A percentile compares a stretch with the other conserved stretches of the same genome.
Evolutionary conservation across 2,113 vertebrate species (phyloP).

Genomic region (Archilochus colubris): DNA sequence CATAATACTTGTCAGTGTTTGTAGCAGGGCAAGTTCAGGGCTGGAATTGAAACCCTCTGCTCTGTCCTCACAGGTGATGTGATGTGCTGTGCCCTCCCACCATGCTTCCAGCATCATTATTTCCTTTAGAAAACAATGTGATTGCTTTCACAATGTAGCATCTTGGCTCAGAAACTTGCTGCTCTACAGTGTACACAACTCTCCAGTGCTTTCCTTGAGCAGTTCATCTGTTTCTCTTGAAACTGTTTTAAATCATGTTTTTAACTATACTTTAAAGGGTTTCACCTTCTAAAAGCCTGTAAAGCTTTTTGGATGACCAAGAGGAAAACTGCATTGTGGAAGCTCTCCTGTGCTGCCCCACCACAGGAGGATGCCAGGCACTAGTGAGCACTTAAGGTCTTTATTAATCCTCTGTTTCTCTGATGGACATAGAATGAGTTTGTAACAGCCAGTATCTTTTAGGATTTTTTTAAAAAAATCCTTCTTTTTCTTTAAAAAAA

Average conservation of each 20-base stretch:
- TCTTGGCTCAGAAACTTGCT: not conserved
- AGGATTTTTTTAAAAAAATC: not conserved
- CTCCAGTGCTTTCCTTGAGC: not conserved
- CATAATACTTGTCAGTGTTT: not conserved
- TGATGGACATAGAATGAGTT: not conserved
- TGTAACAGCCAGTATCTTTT: not conserved
- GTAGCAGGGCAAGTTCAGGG: not conserved
- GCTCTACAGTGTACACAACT: not conserved
- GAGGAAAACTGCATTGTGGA: fast-evolving
- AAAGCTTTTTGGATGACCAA: not conserved
- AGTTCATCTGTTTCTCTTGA: not conserved
- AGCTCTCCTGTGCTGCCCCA: not conserved
- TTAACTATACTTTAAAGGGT: not conserved
- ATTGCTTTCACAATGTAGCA: fast-evolving
- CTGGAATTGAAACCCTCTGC: not conserved
- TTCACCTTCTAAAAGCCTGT: not conserved
- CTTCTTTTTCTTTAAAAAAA: not conserved
- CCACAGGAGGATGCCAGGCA: not conserved
- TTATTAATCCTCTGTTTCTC: not conserved
- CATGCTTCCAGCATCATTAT: not conserved
- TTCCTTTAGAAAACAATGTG: not conserved
- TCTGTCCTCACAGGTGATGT: fast-evolving
- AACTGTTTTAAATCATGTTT: not conserved
- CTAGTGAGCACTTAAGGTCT: not conserved
- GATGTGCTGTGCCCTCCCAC: not conserved